Evolutionary conservation across 2,888 invertebrate species (phyloP).

Genomic region (Eupelmus urozonus): DNA sequence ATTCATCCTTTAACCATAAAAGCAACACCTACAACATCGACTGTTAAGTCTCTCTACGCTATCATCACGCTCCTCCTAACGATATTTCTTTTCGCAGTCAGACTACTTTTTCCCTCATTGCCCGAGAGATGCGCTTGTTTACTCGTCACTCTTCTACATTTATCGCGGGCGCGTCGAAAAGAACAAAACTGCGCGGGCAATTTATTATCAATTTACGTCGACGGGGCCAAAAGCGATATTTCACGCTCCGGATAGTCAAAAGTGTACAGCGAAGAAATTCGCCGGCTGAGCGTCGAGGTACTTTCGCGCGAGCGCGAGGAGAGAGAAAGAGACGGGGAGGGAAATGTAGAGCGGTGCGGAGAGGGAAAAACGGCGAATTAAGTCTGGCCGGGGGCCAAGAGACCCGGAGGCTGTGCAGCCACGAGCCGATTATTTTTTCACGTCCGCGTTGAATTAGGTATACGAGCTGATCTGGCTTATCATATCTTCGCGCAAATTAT

Average conservation of each 20-base stretch:
- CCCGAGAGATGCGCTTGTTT: conserved; percentile 15
- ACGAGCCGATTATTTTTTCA: conserved; percentile 55
- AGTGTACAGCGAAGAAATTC: conserved; percentile 51
- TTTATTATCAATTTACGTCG: conserved; percentile 58
- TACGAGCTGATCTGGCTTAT: conserved; percentile 27
- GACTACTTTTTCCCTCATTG: neutral
- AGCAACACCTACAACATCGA: too few species aligned
- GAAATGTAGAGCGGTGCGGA: too few species aligned
- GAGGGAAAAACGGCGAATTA: conserved; percentile 52
- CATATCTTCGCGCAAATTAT: conserved; percentile 31
- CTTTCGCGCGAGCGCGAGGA: too few species aligned
- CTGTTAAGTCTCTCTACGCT: too few species aligned
- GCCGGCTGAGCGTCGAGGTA: too few species aligned
- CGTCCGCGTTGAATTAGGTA: conserved; percentile 43
- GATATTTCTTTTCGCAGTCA: too few species aligned
- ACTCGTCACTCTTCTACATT: conserved; percentile 27
- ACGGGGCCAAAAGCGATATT: conserved; percentile 37
- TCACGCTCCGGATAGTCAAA: conserved; percentile 37
- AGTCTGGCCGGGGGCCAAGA: conserved; percentile 51
- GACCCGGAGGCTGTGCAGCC: conserved; percentile 36
- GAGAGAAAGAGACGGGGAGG: conserved; percentile 4
- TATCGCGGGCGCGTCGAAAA: neutral
- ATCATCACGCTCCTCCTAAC: too few species aligned
- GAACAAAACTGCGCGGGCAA: conserved; percentile 30
- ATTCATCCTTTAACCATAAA: too few species aligned